Percentiles rank a stretch among this genome's conserved stretches.
These are phyloP conservation scores for Sinelater perroti DNA, from an alignment of 2,888 invertebrate species.

Conservation along the genomic window DNA sequence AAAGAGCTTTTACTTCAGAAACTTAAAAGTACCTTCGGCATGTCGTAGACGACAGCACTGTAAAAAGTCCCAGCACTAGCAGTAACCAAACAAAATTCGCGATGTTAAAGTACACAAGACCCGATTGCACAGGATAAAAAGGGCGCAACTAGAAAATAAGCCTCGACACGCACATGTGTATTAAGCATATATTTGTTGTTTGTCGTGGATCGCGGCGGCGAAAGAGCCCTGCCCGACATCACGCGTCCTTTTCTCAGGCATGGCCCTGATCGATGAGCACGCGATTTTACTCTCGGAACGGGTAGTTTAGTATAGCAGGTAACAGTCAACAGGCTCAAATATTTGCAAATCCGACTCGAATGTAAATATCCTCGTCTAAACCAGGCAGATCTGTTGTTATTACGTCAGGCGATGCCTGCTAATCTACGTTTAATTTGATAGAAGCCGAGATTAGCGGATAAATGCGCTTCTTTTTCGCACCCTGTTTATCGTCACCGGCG, in stretches of 20 bases:
- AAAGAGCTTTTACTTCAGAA: conserved; percentile 1
- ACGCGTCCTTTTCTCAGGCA: conserved; percentile 29
- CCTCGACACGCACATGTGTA: conserved; percentile 44
- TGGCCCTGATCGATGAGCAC: conserved; percentile 26
- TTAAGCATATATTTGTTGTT: conserved; percentile 46
- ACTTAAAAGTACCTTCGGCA: no score
- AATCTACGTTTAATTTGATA: conserved; percentile 47
- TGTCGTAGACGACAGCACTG: no score
- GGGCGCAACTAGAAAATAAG: conserved; percentile 41
- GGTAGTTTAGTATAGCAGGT: conserved; percentile 47
- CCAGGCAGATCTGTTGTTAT: conserved; percentile 52
- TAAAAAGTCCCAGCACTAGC: conserved; percentile 25
- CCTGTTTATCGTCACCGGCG: conserved; percentile 16
- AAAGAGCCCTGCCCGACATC: conserved; percentile 31
- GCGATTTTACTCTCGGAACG: conserved; percentile 37
- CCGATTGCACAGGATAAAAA: conserved; percentile 34
- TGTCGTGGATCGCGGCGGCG: conserved; percentile 43
- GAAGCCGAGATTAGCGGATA: conserved; percentile 31
- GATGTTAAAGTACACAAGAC: conserved; percentile 35
- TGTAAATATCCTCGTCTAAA: conserved; percentile 54
- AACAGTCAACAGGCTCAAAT: conserved; percentile 55
- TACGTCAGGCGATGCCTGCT: conserved; percentile 47
- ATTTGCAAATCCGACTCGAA: conserved; percentile 55
- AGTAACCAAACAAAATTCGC: no score
- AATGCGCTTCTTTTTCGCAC: conserved; percentile 14